Evolutionary conservation across 2,888 invertebrate species (phyloP).

Genomic region (Dorcus parallelipipedus): DNA sequence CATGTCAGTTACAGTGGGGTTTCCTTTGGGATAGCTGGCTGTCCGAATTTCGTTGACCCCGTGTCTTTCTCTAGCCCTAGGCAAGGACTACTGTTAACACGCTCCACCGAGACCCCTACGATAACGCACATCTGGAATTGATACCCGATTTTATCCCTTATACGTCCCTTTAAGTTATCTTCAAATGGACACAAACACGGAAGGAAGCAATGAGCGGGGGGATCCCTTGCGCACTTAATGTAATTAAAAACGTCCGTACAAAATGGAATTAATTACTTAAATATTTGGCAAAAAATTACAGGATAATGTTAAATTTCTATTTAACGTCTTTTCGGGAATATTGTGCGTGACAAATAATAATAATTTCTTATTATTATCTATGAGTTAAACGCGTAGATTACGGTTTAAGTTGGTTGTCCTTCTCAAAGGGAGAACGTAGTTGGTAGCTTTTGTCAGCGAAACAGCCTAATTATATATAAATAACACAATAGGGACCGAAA

Average conservation of each 20-base stretch:
- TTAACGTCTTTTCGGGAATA: too few relatives aligned
- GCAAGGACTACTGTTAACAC: slow-evolving; percentile 23
- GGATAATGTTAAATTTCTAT: too few relatives aligned
- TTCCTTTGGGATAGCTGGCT: background rate
- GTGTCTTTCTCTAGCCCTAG: slow-evolving; percentile 21
- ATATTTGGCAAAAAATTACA: too few relatives aligned
- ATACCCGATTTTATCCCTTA: slow-evolving; percentile 18
- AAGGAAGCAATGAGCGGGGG: background rate
- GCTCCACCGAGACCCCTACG: slow-evolving; percentile 21
- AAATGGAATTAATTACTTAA: too few relatives aligned
- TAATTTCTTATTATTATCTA: too few relatives aligned
- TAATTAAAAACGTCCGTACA: too few relatives aligned
- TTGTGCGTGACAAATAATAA: too few relatives aligned
- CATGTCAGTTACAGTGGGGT: background rate
- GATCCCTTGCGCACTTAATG: too few relatives aligned
- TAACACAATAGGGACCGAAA: slow-evolving; percentile 29
- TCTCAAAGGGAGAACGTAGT: too few relatives aligned
- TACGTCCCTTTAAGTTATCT: slow-evolving; percentile 18
- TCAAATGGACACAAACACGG: slow-evolving; percentile 10
- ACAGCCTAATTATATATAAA: slow-evolving; percentile 23
- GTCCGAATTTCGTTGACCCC: slow-evolving; percentile 18
- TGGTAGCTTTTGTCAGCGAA: background rate
- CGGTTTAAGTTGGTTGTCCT: too few relatives aligned
- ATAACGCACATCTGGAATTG: slow-evolving; percentile 23
- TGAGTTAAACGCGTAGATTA: too few relatives aligned